A percentile compares a stretch with the other conserved stretches of the same genome.
These are phyloP conservation scores for Tricholauxania praeusta DNA, from an alignment of 2,888 invertebrate genomes.

Conservation along the genomic window DNA sequence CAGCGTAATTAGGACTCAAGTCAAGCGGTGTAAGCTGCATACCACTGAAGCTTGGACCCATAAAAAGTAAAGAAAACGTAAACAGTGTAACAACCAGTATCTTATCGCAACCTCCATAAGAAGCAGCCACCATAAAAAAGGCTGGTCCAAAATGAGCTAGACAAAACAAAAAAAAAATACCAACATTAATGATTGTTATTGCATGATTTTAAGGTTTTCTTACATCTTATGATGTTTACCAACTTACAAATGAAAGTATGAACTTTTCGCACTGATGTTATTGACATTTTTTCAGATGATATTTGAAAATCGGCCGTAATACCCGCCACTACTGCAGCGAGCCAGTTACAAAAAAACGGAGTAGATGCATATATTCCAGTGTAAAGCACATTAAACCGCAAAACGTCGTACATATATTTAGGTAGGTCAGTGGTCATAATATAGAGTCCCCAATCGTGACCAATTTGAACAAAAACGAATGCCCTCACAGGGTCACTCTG, in stretches of 20 bases:
- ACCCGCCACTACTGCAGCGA: slow-evolving; percentile 71
- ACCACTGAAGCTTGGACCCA: too few species aligned
- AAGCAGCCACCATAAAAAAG: too few species aligned
- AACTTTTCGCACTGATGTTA: slow-evolving; percentile 73
- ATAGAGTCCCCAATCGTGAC: slow-evolving; percentile 74
- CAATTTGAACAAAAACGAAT: slow-evolving; percentile 75
- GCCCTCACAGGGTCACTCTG: slow-evolving; percentile 77
- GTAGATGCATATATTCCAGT: slow-evolving; percentile 72
- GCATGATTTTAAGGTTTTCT: too few species aligned
- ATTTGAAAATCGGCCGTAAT: slow-evolving; percentile 76
- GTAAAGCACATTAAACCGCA: slow-evolving; percentile 70
- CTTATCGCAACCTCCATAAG: too few species aligned
- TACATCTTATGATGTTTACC: neutral
- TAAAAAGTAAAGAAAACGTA: too few species aligned
- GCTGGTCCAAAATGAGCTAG: too few species aligned
- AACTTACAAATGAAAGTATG: slow-evolving; percentile 74
- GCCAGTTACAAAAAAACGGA: slow-evolving; percentile 73
- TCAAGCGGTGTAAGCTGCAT: too few species aligned
- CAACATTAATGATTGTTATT: neutral
- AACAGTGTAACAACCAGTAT: too few species aligned
- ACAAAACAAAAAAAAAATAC: too few species aligned
- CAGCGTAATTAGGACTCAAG: too few species aligned
- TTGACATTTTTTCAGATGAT: slow-evolving; percentile 69
- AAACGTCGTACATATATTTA: slow-evolving; percentile 72
- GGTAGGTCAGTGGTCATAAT: slow-evolving; percentile 74